Percentiles rank a stretch among this genome's conserved stretches.
These are phyloP conservation scores for Microchrysa polita DNA, from an alignment of 2,888 invertebrate species.

Conservation along the genomic window DNA sequence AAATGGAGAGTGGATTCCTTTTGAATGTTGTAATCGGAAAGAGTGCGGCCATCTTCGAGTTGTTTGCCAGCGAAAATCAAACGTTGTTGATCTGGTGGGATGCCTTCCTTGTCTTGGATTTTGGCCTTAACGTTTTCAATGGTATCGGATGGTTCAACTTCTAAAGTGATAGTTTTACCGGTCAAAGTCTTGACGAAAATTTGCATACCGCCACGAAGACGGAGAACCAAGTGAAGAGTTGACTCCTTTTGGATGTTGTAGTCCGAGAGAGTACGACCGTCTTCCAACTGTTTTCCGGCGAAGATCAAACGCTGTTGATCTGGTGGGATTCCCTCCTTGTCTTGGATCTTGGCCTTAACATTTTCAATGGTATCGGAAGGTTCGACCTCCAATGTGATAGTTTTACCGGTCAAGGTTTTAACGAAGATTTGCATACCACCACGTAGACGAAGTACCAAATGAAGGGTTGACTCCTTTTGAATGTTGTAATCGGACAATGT, in stretches of 20 bases:
- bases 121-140: conserved; percentile 58
- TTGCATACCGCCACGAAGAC: conserved; percentile 70
- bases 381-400: conserved; percentile 58
- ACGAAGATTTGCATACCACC: conserved; percentile 73
- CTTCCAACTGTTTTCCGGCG: conserved; percentile 29
- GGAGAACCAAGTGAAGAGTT: conserved; percentile 92
- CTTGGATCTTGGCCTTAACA: conserved; percentile 53
- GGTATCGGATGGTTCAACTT: conserved; percentile 57
- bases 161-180: conserved; percentile 58
- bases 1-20: conserved; percentile 57
- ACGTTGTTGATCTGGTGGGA: conserved; percentile 58
- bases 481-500: conserved; percentile 93
- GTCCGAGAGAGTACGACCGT: conserved; percentile 88
- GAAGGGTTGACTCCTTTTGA: conserved; percentile 91
- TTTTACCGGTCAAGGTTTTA: conserved; percentile 57
- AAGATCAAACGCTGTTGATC: conserved; percentile 14
- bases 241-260: conserved; percentile 96
- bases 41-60: conserved; percentile 56
- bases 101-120: conserved; percentile 58
- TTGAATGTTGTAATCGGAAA: conserved; percentile 58
- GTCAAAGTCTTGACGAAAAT: conserved; percentile 58
- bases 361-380: conserved; percentile 58
- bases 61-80: conserved; percentile 58
- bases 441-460: conserved; percentile 83
- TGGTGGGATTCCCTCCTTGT: conserved; percentile 25